Conservation (phyloP, 1,140 invertebrate species). For the Glomeris maerens region DNA sequence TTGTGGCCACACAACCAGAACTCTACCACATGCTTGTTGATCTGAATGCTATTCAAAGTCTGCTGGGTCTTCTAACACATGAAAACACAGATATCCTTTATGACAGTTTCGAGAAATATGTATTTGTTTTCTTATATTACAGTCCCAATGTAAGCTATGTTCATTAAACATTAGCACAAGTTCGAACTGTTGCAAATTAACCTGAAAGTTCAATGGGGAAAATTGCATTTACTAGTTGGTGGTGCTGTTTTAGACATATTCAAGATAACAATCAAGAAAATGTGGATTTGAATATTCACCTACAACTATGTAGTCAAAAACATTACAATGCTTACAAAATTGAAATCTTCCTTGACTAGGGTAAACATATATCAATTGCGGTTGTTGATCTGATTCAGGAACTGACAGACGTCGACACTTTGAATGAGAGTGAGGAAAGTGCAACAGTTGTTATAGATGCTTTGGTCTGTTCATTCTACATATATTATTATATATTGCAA, state of each 20-base stretch:
- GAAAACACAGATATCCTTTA: slow-evolving; percentile 74
- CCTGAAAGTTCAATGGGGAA: no score
- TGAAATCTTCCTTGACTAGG: slow-evolving; percentile 5
- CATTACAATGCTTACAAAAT: background rate
- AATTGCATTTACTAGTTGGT: no score
- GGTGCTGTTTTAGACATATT: no score
- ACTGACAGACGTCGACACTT: slow-evolving; percentile 86
- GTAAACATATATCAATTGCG: slow-evolving; percentile 32
- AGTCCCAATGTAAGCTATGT: no score
- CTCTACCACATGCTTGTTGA: slow-evolving; percentile 85
- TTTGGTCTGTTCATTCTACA: slow-evolving; percentile 23
- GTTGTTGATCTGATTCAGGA: slow-evolving; percentile 54
- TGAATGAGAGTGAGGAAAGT: slow-evolving; percentile 58
- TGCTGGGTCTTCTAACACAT: slow-evolving; percentile 87
- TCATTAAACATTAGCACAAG: no score
- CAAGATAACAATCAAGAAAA: no score
- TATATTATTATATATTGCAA: slow-evolving; percentile 6
- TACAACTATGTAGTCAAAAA: background rate
- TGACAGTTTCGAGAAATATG: background rate
- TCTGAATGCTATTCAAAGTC: slow-evolving; percentile 66
- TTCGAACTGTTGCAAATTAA: no score
- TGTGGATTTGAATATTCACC: no score
- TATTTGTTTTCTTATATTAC: no score
- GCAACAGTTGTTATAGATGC: slow-evolving; percentile 36
- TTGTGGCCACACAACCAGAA: slow-evolving; percentile 86